These are phyloP conservation scores for Danaus plexippus DNA, from an alignment of 1,140 invertebrate species.

Conservation along the genomic window DNA sequence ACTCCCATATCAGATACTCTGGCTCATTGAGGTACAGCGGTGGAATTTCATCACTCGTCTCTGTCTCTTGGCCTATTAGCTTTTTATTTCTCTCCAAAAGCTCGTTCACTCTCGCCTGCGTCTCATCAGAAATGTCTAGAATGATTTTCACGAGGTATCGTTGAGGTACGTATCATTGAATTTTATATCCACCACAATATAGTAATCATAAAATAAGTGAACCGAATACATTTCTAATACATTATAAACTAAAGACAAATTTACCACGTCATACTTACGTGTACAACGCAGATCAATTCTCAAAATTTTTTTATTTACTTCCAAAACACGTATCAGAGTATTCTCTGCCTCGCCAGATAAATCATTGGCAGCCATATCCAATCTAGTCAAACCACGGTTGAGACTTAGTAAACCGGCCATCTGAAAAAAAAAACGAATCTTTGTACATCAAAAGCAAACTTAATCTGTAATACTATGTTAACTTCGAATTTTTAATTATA, in stretches of 20 bases:
- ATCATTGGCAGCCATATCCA: constrained; percentile 65
- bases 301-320: constrained; percentile 54
- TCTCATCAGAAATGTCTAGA: constrained; percentile 59
- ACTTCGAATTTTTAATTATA: too few relatives aligned
- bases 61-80: constrained; percentile 45
- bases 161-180: background rate
- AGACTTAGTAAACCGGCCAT: constrained; percentile 61
- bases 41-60: constrained; percentile 55
- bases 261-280: constrained; percentile 35
- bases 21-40: constrained; percentile 63
- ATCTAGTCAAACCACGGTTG: constrained; percentile 57
- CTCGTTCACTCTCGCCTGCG: constrained; percentile 46
- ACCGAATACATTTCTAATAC: too few relatives aligned
- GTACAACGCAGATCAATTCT: constrained; percentile 55
- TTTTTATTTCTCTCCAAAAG: constrained; percentile 52
- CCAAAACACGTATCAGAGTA: constrained; percentile 49
- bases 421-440: constrained; percentile 25
- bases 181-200: too few relatives aligned
- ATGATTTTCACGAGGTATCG: constrained; percentile 8
- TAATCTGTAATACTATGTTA: too few relatives aligned
- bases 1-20: constrained; percentile 67
- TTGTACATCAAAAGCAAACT: background rate
- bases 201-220: too few relatives aligned
- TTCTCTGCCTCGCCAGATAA: constrained; percentile 59
- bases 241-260: background rate